Conservation (phyloP, 2,888 invertebrate genomes). For the Tiphia femorata region DNA sequence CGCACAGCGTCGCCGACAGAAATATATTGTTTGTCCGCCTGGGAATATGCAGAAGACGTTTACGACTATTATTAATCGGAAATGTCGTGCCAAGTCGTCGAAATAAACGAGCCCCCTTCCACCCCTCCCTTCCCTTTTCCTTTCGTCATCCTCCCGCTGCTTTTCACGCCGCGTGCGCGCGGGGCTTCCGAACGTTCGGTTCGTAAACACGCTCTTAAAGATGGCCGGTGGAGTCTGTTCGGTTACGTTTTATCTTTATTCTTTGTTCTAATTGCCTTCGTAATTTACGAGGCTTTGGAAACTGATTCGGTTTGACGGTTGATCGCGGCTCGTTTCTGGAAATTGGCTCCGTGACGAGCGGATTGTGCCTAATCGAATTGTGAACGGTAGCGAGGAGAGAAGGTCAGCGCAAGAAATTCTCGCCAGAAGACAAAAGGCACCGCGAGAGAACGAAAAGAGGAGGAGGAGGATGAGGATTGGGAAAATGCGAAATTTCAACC, state of each 20-base stretch:
- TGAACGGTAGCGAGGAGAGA: not conserved
- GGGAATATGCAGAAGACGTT: constrained; percentile 31
- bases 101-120: constrained; percentile 15
- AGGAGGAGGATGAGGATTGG: not conserved
- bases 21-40: too few relatives aligned
- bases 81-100: constrained; percentile 41
- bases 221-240: too few relatives aligned
- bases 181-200: too few relatives aligned
- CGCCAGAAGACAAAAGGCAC: not conserved
- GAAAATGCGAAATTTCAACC: not conserved
- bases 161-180: not conserved
- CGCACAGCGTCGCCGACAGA: too few relatives aligned
- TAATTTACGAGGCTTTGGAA: too few relatives aligned
- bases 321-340: too few relatives aligned
- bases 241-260: too few relatives aligned
- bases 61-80: constrained; percentile 48
- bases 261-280: too few relatives aligned
- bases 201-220: too few relatives aligned
- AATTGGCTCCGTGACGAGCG: not conserved
- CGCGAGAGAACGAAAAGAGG: not conserved
- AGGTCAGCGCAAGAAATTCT: not conserved
- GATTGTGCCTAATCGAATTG: not conserved
- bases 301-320: too few relatives aligned
- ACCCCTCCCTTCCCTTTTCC: not conserved
- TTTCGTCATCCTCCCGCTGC: not conserved